Conservation (phyloP, 2,888 invertebrate species). For the Tetropium fuscum region DNA sequence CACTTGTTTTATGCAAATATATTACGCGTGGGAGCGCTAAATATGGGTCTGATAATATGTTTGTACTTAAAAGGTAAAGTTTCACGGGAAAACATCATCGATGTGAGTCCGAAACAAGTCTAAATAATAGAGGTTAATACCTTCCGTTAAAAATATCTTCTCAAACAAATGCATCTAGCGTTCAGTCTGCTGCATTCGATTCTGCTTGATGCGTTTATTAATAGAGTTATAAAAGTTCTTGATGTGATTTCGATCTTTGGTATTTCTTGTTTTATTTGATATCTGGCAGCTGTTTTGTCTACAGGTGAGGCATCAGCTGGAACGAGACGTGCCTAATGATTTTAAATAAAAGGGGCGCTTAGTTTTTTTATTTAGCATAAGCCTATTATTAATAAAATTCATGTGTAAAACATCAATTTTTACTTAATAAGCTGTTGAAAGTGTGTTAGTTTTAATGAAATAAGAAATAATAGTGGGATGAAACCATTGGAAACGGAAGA, state of each 20-base stretch:
- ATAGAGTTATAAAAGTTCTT: conserved; percentile 39
- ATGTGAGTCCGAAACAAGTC: neutral
- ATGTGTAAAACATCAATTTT: too few species aligned
- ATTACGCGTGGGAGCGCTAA: neutral
- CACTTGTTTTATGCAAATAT: neutral
- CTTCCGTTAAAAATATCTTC: conserved; percentile 30
- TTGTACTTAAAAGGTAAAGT: neutral
- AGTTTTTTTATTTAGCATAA: too few species aligned
- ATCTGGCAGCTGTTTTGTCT: conserved; percentile 4
- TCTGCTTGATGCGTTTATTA: conserved; percentile 35
- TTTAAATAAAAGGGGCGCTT: neutral
- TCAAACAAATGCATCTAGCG: conserved; percentile 27
- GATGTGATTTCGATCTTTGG: conserved; percentile 30
- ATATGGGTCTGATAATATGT: neutral
- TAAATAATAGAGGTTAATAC: conserved; percentile 24
- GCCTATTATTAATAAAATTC: too few species aligned
- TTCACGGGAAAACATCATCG: neutral
- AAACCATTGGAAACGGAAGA: too few species aligned
- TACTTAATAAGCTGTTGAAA: too few species aligned
- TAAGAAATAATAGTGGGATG: too few species aligned
- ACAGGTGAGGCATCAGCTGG: neutral
- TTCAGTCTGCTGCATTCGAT: conserved; percentile 14
- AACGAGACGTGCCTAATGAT: neutral
- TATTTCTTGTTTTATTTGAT: conserved; percentile 26
- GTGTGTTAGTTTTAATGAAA: too few species aligned